Conservation (phyloP, 2,888 invertebrate species). For the Anoncus sp. region DNA sequence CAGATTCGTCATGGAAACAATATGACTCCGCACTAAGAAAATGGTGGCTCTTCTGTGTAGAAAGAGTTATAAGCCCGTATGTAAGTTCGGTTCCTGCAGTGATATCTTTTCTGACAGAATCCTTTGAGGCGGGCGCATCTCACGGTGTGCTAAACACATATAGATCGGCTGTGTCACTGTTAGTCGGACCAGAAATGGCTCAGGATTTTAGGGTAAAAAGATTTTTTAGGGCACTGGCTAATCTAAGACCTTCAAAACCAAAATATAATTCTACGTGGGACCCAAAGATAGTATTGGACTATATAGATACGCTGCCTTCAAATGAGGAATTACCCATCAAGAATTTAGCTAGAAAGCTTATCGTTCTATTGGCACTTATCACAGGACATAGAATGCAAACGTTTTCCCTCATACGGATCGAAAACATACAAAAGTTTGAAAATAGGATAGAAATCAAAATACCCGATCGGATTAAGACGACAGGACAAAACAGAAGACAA, state of each 20-base stretch:
- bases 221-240: constrained; percentile 20
- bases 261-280: constrained; percentile 63
- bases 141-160: constrained; percentile 48
- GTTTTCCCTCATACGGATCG: constrained; percentile 12
- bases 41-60: constrained; percentile 46
- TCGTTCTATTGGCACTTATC: constrained; percentile 54
- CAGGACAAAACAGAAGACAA: constrained; percentile 45
- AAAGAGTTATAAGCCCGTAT: constrained; percentile 25
- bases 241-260: constrained; percentile 34
- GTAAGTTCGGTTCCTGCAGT: constrained; percentile 26
- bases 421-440: constrained; percentile 24
- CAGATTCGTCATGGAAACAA: constrained; percentile 43
- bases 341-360: constrained; percentile 51
- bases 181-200: constrained; percentile 43
- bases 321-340: constrained; percentile 24
- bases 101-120: constrained; percentile 37
- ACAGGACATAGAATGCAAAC: constrained; percentile 26
- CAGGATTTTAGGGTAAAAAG: constrained; percentile 37
- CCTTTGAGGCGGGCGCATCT: constrained; percentile 40
- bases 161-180: constrained; percentile 52
- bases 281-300: constrained; percentile 61
- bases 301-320: constrained; percentile 15
- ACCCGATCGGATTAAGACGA: constrained; percentile 51
- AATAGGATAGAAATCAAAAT: constrained; percentile 53
- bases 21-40: constrained; percentile 34